Conservation (phyloP, 1,140 invertebrate genomes). For the Geopemphigus sp. region DNA sequence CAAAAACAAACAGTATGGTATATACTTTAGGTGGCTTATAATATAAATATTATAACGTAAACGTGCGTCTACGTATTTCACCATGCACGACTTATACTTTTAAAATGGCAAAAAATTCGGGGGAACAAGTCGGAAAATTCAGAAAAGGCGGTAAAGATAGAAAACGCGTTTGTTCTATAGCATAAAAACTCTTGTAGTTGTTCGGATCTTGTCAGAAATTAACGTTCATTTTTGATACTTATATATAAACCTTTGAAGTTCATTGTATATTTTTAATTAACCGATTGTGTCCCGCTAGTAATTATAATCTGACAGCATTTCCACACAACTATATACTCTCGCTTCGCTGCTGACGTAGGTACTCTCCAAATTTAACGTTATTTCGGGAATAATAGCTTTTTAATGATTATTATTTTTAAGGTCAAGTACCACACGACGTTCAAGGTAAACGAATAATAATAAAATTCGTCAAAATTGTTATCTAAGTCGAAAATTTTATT, state of each 20-base stretch:
- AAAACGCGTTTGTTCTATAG: background rate
- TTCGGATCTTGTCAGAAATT: background rate
- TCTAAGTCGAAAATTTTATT: background rate
- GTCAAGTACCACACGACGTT: background rate
- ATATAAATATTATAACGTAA: too few species aligned
- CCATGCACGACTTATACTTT: background rate
- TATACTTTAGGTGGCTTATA: too few species aligned
- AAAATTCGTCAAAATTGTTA: background rate
- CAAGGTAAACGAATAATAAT: background rate
- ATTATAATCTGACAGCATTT: slow-evolving; percentile 21
- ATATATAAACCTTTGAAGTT: background rate
- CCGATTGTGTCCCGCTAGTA: slow-evolving; percentile 7
- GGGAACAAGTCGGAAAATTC: background rate
- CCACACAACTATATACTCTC: too few species aligned
- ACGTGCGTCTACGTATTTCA: too few species aligned
- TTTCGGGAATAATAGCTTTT: background rate
- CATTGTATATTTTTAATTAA: slow-evolving; percentile 28
- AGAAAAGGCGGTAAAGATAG: background rate
- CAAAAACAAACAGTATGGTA: too few species aligned
- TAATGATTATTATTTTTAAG: background rate
- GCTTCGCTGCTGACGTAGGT: background rate
- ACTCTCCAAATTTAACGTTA: background rate
- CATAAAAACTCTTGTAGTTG: background rate
- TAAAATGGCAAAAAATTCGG: background rate
- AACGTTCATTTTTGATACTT: background rate